Base-by-base conservation (phyloP, 2,888 invertebrate genomes). In the Elysia crispata region DNA sequence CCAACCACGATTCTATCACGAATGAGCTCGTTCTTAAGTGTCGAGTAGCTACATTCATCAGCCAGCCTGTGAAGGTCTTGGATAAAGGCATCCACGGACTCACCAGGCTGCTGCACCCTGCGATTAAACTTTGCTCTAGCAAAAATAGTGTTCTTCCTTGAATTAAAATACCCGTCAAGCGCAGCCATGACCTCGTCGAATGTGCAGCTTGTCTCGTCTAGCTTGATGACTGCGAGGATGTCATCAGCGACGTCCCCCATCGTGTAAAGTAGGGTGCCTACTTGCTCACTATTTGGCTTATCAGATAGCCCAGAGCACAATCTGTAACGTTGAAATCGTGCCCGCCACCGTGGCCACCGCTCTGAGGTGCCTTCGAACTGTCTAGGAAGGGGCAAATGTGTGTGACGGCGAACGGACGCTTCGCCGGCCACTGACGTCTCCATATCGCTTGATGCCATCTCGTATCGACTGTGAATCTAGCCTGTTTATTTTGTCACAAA, bases 1-100 rank as follows among this genome's bases (percentile, higher is more conserved):
- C 76, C 76, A 6, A 66, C 76, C 18, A 66, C 76, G 18, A 76
- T 66, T 76, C 76, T n/a, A n/a, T n/a, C n/a, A 5, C 76, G 3
- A 25, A 76, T 64, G 1, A 76, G 49, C 31, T 76, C 76, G 18
- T 66, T 64, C 8, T 49, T 64, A 15, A 76, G 64, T 1, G 18
- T 3, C 3, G 49, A 41, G 30, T 64, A 76, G 13, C 31, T 15
- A n/a, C 64, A 76, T 15, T 28, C 49, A 0, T 76, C 76, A 15
- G 66, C 76, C 11, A 66, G 49, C 25, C 20, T 20, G 25, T 66
- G 30, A 13, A 76, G 20, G 23, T 66, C 41, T 49, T 76, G 64
- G 13, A 76, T 15, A 64, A 15, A 76, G 8, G 49, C 0, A 49
- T 76, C 76, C 8, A 66, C 28, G 5, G 28, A 5, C 20, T 76